Percentiles rank a stretch among this genome's conserved stretches.
Conservation (phyloP, 1,140 invertebrate species). For the Drosophila lacteicornis region DNA sequence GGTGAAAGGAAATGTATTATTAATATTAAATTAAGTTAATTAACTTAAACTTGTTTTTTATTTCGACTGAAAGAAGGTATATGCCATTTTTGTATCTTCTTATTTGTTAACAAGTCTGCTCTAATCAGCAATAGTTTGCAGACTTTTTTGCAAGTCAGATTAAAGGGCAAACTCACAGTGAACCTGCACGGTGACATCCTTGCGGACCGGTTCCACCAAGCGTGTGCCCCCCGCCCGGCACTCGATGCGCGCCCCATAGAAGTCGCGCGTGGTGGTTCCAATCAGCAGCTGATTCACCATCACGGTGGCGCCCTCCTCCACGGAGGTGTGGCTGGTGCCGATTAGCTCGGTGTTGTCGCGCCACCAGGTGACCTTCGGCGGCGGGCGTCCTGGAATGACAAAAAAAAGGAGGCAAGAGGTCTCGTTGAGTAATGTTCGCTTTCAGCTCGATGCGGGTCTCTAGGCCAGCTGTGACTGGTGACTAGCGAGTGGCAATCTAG, state of each 20-base stretch:
- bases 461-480: constrained; percentile 9
- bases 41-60: too few species aligned
- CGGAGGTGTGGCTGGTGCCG: constrained; percentile 87
- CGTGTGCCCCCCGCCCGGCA: constrained; percentile 90
- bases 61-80: too few species aligned
- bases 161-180: constrained; percentile 87
- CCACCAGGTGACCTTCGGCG: constrained; percentile 92
- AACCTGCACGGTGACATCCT: constrained; percentile 88
- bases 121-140: constrained; percentile 5
- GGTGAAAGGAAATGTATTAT: constrained; percentile 40
- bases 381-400: constrained; percentile 87
- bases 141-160: neutral
- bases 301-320: constrained; percentile 86
- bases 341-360: constrained; percentile 89
- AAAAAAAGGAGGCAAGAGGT: neutral
- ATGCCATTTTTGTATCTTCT: too few species aligned
- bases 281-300: constrained; percentile 90
- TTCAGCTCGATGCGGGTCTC: constrained; percentile 20
- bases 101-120: neutral
- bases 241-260: constrained; percentile 88
- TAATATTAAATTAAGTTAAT: neutral
- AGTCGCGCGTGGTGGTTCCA: constrained; percentile 87
- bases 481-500: constrained; percentile 6
- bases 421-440: neutral
- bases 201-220: constrained; percentile 86